Base-by-base conservation (phyloP, 1,140 invertebrate genomes). In the Drosophila tropicalis region DNA sequence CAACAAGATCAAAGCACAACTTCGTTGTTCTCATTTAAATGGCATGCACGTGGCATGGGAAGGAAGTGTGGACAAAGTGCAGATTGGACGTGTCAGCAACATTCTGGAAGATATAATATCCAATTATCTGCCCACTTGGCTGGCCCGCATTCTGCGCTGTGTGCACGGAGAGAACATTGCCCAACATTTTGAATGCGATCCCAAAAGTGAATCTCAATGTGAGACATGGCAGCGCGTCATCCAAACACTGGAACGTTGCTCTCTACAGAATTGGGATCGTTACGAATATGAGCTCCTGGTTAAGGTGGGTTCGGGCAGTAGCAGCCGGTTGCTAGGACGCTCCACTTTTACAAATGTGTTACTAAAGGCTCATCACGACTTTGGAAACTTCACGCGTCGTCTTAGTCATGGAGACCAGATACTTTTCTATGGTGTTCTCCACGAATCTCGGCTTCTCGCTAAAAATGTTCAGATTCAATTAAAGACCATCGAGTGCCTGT, bases 211-310 rank as follows among this genome's bases (percentile, higher is more conserved):
- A 47, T 36, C 32, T 1, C 64, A 90, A 89, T n/a, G 93, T 93
- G 34, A 91, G 93, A 47, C 90, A 86, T 44, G 56, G 93, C 94
- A 62, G 92, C 93, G 34, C 92, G 93, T 76, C 1, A 67, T 76
- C 93, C 92, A 66, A 94, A 94, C 70, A 92, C 91, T 74, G 92
- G 93, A 92, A 57, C 93, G 92, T 51, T 97, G 96, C 83, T 94
- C 95, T 73, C 91, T 97, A n/a, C 92, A 95, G 29, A 93, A 94
- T 47, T 95, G 95, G 93, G 94, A 96, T 90, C 92, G 92, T 84
- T 96, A 95, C 79, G 95, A 95, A 65, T 95, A 95, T 82, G 95
- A 96, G 91, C 94, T 96, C 5, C 93, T 92, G 40, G 92, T 96
- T 0, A 94, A 94, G 72, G 96, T 96, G 94, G 94, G 95, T 70